Evolutionary conservation across 1,140 invertebrate species (phyloP).

Genomic region (Neuroterus valhalla): DNA sequence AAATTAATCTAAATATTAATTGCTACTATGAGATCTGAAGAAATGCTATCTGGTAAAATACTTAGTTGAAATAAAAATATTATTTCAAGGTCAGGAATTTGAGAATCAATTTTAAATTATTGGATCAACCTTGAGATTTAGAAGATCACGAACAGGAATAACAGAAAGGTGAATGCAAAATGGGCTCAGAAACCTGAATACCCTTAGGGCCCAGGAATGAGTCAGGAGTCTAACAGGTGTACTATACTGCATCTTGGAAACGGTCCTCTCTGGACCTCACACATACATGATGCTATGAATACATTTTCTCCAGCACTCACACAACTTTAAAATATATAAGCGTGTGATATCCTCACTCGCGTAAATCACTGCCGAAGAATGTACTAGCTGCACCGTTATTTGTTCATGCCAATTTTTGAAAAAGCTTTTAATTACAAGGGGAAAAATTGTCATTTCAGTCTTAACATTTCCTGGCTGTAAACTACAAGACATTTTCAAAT

Average conservation of each 20-base stretch:
- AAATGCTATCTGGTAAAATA: too few relatives aligned
- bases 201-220: neutral
- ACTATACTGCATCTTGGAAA: slow-evolving; percentile 2
- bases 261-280: slow-evolving; percentile 1
- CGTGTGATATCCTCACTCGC: neutral
- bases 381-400: slow-evolving; percentile 5
- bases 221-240: slow-evolving; percentile 8
- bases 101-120: neutral
- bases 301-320: neutral
- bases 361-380: slow-evolving; percentile 1
- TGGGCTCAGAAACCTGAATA: neutral
- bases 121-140: slow-evolving; percentile 7
- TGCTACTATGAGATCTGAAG: too few relatives aligned
- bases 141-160: neutral
- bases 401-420: neutral
- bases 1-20: too few relatives aligned
- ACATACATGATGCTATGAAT: neutral
- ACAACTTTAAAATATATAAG: neutral
- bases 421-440: slow-evolving; percentile 10
- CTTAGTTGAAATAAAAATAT: neutral
- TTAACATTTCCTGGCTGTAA: neutral
- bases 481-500: too few relatives aligned
- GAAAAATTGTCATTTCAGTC: neutral
- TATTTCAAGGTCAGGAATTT: neutral
- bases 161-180: slow-evolving; percentile 10